Evolutionary conservation across 2,888 invertebrate species (phyloP).

Genomic region (Thelaira solivaga): DNA sequence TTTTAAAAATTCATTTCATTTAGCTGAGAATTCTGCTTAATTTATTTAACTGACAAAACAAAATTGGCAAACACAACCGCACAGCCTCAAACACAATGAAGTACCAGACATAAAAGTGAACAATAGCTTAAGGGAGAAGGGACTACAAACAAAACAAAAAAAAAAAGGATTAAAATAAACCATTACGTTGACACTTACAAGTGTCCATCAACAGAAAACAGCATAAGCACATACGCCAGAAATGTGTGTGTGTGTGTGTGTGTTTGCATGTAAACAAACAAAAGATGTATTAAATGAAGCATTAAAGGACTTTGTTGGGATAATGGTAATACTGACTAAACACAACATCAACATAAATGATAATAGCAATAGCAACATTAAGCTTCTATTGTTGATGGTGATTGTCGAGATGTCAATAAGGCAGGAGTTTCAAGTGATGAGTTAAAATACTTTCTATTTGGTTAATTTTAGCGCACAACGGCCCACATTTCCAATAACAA

Average conservation of each 20-base stretch:
- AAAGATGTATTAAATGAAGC: slow-evolving; percentile 73
- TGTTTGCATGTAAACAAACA: slow-evolving; percentile 38
- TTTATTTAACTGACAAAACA: slow-evolving; percentile 12
- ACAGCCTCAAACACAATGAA: slow-evolving; percentile 38
- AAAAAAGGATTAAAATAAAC: slow-evolving; percentile 73
- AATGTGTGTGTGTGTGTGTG: not conserved
- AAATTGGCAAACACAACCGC: slow-evolving; percentile 57
- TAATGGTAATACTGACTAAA: slow-evolving; percentile 48
- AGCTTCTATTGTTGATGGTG: slow-evolving; percentile 21
- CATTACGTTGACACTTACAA: slow-evolving; percentile 68
- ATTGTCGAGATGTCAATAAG: slow-evolving; percentile 33
- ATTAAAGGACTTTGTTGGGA: slow-evolving; percentile 69
- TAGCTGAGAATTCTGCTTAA: slow-evolving; percentile 4
- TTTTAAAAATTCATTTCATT: slow-evolving; percentile 20
- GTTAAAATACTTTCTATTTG: slow-evolving; percentile 34
- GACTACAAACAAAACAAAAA: not conserved
- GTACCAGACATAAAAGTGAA: not conserved
- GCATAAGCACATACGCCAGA: slow-evolving; percentile 18
- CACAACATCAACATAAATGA: no score
- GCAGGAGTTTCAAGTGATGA: slow-evolving; percentile 20
- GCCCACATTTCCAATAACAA: slow-evolving; percentile 35
- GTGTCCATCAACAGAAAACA: slow-evolving; percentile 67
- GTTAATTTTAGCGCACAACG: slow-evolving; percentile 47
- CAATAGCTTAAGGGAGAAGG: slow-evolving; percentile 10
- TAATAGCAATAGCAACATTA: slow-evolving; percentile 34